Conservation (phyloP, 2,888 invertebrate species). For the Leptopilina syphax region DNA sequence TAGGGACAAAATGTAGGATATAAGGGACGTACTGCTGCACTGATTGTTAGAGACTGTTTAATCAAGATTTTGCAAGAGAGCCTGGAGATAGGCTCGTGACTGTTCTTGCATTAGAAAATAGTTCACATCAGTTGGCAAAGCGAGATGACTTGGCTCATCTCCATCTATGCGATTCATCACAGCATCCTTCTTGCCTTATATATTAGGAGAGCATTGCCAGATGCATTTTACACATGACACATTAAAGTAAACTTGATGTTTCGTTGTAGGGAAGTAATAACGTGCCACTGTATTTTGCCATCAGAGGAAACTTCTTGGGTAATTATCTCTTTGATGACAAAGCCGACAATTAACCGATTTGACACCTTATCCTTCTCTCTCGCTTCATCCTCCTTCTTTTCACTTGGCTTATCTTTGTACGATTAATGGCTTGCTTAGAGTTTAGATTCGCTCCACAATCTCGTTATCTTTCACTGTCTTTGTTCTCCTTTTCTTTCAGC, state of each 20-base stretch:
- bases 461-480: not conserved
- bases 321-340: constrained; percentile 26
- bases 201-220: not conserved
- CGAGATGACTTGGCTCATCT: constrained; percentile 21
- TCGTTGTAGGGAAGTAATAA: constrained; percentile 29
- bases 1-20: no score
- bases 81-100: constrained; percentile 21
- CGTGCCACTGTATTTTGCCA: constrained; percentile 18
- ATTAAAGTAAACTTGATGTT: constrained; percentile 18
- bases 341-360: constrained; percentile 24
- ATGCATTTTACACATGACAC: constrained; percentile 11
- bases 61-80: constrained; percentile 13
- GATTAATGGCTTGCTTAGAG: constrained; percentile 38
- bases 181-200: not conserved
- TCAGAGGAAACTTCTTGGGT: constrained; percentile 24
- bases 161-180: constrained; percentile 7
- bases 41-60: constrained; percentile 14
- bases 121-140: constrained; percentile 18
- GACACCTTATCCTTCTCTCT: not conserved
- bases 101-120: constrained; percentile 23
- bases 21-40: not conserved
- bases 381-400: not conserved
- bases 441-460: constrained; percentile 29
- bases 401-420: constrained; percentile 20
- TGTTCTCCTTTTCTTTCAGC: constrained; percentile 4